These are phyloP conservation scores for Apostichopus leukothele DNA, from an alignment of 53 echinoderm and acorn worm species.

Conservation along the genomic window DNA sequence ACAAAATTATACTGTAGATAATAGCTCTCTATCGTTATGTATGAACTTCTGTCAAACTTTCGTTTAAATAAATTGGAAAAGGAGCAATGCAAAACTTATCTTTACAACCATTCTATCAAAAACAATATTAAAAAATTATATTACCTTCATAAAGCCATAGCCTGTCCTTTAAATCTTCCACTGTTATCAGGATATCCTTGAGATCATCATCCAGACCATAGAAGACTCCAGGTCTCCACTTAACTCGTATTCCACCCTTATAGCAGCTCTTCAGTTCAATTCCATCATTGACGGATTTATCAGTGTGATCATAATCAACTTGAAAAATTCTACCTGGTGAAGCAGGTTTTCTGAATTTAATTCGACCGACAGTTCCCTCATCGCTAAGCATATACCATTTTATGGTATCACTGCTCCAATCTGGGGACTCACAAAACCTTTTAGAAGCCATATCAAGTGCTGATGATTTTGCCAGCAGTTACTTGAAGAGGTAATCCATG, in stretches of 20 bases:
- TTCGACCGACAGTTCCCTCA: background rate
- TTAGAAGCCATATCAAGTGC: too few relatives aligned
- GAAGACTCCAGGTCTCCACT: background rate
- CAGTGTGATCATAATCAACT: background rate
- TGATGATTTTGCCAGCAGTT: too few relatives aligned
- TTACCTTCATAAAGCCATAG: background rate
- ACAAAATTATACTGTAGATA: too few relatives aligned
- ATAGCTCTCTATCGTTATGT: too few relatives aligned
- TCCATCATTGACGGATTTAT: background rate
- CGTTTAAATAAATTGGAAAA: too few relatives aligned
- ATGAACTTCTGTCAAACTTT: too few relatives aligned
- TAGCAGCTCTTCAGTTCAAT: background rate
- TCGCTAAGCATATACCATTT: background rate
- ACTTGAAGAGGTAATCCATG: too few relatives aligned
- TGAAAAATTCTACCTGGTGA: background rate
- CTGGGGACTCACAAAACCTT: too few relatives aligned
- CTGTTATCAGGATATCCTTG: background rate
- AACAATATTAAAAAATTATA: too few relatives aligned
- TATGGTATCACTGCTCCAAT: too few relatives aligned
- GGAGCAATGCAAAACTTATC: too few relatives aligned
- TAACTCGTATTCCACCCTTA: background rate
- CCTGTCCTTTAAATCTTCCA: background rate
- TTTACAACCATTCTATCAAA: too few relatives aligned
- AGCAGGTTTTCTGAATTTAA: background rate
- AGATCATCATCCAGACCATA: constrained; percentile 4